Evolutionary conservation across 2,113 vertebrate genomes (phyloP).

Genomic region (Oriolus oriolus): DNA sequence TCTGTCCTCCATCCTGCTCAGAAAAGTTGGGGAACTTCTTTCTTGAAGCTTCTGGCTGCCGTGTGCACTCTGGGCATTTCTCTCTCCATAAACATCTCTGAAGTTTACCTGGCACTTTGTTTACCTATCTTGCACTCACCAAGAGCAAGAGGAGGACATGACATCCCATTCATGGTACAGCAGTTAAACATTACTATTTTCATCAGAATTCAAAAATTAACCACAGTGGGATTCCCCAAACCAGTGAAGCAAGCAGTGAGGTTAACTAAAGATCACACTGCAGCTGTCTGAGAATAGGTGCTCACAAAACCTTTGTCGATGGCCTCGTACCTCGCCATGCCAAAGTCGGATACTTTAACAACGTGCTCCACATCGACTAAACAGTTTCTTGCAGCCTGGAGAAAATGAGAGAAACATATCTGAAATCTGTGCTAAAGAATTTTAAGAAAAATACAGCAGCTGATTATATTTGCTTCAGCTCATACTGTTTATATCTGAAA

Average conservation of each 20-base stretch:
- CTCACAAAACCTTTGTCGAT: neutral
- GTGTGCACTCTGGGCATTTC: neutral
- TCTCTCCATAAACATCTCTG: neutral
- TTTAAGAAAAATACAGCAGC: neutral
- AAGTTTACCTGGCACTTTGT: neutral
- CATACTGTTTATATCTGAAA: neutral
- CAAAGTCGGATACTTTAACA: slow-evolving; percentile 88
- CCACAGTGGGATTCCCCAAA: neutral
- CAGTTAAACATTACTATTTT: neutral
- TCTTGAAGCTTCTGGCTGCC: neutral
- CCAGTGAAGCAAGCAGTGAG: neutral
- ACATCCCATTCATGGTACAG: neutral
- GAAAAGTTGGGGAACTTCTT: neutral
- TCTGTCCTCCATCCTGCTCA: neutral
- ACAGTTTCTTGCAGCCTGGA: slow-evolving; percentile 87
- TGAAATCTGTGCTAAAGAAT: neutral
- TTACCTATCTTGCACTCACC: neutral
- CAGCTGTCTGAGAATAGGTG: neutral
- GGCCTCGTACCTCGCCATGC: slow-evolving; percentile 81
- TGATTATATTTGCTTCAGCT: neutral
- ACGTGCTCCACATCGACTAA: slow-evolving; percentile 75
- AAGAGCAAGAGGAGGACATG: accelerated
- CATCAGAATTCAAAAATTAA: neutral
- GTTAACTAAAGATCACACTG: neutral
- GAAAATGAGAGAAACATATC: neutral